A percentile compares a stretch with the other conserved stretches of the same genome.
phyloP scores from a whole-genome alignment of 2,797 vertebrate genomes.

The Schizopygopsis malacanthus region DNA sequence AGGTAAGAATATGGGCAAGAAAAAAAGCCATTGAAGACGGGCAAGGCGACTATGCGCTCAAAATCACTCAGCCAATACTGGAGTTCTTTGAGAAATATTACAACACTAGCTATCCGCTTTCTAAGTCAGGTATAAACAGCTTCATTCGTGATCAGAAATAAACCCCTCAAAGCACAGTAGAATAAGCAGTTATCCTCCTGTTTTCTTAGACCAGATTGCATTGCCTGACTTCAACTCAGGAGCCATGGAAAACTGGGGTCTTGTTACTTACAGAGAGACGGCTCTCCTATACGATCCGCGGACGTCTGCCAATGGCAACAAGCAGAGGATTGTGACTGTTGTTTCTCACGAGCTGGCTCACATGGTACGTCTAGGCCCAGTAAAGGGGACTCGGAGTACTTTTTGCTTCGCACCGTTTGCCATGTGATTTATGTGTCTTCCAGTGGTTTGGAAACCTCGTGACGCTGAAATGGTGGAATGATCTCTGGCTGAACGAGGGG shows the following conservation, averaged over 20 bases:
- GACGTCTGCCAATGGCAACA: conserved; percentile 85
- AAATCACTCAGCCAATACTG: conserved; percentile 82
- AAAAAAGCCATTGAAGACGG: conserved; percentile 73
- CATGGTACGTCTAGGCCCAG: conserved; percentile 78
- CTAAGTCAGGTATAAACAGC: conserved; percentile 83
- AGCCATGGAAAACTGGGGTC: conserved; percentile 98
- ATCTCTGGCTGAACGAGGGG: conserved; percentile 95
- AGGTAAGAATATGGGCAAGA: conserved; percentile 94
- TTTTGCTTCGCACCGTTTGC: conserved; percentile 19
- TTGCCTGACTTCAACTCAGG: conserved; percentile 89
- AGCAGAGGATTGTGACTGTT: conserved; percentile 84
- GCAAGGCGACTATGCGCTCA: conserved; percentile 81
- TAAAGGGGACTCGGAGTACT: conserved; percentile 13
- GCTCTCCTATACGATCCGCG: conserved; percentile 76
- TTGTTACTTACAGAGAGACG: conserved; percentile 92
- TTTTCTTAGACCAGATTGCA: conserved; percentile 85
- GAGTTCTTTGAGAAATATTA: conserved; percentile 84
- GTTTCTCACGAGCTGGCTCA: conserved; percentile 92
- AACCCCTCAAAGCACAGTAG: not conserved
- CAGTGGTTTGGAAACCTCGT: conserved; percentile 98
- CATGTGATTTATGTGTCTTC: conserved; percentile 37
- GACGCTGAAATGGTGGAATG: conserved; percentile 92
- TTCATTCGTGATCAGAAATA: not conserved
- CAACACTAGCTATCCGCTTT: conserved; percentile 80
- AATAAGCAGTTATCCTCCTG: not conserved